Evolutionary conservation across 2,888 invertebrate species (phyloP).

Genomic region (Amorpha juglandis): DNA sequence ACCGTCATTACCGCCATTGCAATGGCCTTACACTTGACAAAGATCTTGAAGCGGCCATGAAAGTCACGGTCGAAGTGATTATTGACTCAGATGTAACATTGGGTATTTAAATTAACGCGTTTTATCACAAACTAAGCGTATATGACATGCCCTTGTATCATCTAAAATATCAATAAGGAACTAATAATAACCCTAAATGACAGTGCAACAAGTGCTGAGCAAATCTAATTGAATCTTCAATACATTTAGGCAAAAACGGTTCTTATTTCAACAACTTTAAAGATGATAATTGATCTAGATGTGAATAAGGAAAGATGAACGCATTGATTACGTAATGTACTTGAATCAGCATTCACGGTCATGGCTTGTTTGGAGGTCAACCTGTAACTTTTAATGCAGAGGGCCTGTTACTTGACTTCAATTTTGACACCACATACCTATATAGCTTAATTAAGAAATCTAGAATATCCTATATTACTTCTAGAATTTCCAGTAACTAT

Average conservation of each 20-base stretch:
- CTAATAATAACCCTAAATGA: conserved; percentile 52
- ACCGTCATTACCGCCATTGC: conserved; percentile 15
- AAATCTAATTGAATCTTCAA: conserved; percentile 45
- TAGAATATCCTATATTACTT: background rate
- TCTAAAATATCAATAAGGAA: conserved; percentile 54
- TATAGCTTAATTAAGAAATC: too few species aligned
- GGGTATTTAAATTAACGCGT: background rate
- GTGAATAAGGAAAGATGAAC: conserved; percentile 63
- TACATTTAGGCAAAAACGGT: conserved; percentile 30
- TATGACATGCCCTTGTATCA: background rate
- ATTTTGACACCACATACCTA: too few species aligned
- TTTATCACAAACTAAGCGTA: background rate
- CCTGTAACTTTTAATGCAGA: conserved; percentile 55
- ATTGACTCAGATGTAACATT: background rate
- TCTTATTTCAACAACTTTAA: conserved; percentile 26
- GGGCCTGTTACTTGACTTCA: background rate
- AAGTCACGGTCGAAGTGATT: conserved; percentile 13
- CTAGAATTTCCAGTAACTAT: background rate
- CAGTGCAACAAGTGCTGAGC: conserved; percentile 57
- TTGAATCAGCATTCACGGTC: conserved; percentile 77
- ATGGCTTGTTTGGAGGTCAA: conserved; percentile 74
- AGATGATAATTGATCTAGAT: conserved; percentile 32
- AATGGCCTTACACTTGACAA: conserved; percentile 18
- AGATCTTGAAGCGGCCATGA: conserved; percentile 25
- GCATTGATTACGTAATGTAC: conserved; percentile 73